Evolutionary conservation across 2,888 invertebrate genomes (phyloP).

Genomic region (Aleiodes leptofemur): DNA sequence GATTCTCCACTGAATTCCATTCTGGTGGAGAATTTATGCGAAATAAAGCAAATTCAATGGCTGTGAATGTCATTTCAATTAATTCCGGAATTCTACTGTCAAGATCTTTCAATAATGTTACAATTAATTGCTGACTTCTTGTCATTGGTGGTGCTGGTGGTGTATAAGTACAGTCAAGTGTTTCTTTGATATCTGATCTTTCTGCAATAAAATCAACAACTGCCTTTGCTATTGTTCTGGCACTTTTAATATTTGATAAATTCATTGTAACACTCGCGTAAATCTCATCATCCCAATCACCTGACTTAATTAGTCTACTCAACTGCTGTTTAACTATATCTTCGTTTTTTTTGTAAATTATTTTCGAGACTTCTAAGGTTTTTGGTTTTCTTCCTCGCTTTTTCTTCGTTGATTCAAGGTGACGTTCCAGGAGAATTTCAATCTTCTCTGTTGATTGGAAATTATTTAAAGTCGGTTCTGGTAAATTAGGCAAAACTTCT

Average conservation of each 20-base stretch:
- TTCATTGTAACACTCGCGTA: slow-evolving; percentile 58
- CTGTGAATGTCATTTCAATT: slow-evolving; percentile 57
- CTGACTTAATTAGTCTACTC: slow-evolving; percentile 53
- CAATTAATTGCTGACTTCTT: slow-evolving; percentile 72
- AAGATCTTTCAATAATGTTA: slow-evolving; percentile 71
- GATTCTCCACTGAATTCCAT: slow-evolving; percentile 55
- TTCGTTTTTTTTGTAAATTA: slow-evolving; percentile 31
- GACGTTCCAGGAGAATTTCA: slow-evolving; percentile 37
- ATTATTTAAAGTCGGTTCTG: neutral
- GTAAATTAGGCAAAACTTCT: neutral
- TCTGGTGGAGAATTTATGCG: slow-evolving; percentile 50
- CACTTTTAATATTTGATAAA: slow-evolving; percentile 54
- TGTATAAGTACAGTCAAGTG: slow-evolving; percentile 69
- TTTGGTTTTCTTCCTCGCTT: neutral
- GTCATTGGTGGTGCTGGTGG: slow-evolving; percentile 76
- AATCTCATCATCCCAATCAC: slow-evolving; percentile 61
- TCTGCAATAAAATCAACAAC: slow-evolving; percentile 61
- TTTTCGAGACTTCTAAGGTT: slow-evolving; percentile 15
- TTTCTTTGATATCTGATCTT: slow-evolving; percentile 58
- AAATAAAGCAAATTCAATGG: slow-evolving; percentile 65
- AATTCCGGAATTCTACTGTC: slow-evolving; percentile 62
- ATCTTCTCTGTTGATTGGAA: slow-evolving; percentile 27
- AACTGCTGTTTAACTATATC: slow-evolving; percentile 59
- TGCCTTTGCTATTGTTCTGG: slow-evolving; percentile 62
- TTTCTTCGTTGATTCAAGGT: slow-evolving; percentile 21